A percentile compares a stretch with the other conserved stretches of the same genome.
These are phyloP conservation scores for Silvanus unidentatus DNA, from an alignment of 2,888 invertebrate genomes.

Conservation along the genomic window DNA sequence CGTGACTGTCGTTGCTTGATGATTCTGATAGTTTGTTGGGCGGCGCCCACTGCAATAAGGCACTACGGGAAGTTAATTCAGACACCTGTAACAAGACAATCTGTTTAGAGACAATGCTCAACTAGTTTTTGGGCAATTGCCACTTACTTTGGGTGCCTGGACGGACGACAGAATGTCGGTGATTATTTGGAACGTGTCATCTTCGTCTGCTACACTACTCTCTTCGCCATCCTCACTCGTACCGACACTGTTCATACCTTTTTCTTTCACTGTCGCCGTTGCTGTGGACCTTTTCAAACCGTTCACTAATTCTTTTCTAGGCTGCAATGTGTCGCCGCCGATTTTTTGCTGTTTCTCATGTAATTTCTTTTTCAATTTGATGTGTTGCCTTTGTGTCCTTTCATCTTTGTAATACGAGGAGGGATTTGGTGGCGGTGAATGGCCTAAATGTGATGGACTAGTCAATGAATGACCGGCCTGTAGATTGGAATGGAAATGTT, in stretches of 20 bases:
- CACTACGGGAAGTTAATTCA: slow-evolving; percentile 77
- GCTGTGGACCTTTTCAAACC: slow-evolving; percentile 44
- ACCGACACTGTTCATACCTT: slow-evolving; percentile 56
- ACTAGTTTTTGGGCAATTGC: too few species aligned
- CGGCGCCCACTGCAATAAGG: slow-evolving; percentile 77
- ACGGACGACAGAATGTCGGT: slow-evolving; percentile 71
- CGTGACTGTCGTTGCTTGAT: slow-evolving; percentile 48
- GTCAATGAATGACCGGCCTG: slow-evolving; percentile 44
- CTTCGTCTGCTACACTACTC: slow-evolving; percentile 67
- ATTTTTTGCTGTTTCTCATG: slow-evolving; percentile 49
- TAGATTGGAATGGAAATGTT: slow-evolving; percentile 51
- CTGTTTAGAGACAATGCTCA: too few species aligned
- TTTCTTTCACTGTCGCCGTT: slow-evolving; percentile 41
- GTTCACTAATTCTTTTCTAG: slow-evolving; percentile 61
- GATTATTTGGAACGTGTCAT: slow-evolving; percentile 62
- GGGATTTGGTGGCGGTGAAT: slow-evolving; percentile 61
- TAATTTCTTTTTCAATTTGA: slow-evolving; percentile 69
- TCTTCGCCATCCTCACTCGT: slow-evolving; percentile 77
- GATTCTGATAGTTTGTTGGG: slow-evolving; percentile 51
- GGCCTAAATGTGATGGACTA: slow-evolving; percentile 59
- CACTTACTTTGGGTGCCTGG: slow-evolving; percentile 63
- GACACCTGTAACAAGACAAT: slow-evolving; percentile 56
- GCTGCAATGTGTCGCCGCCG: slow-evolving; percentile 31
- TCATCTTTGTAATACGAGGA: slow-evolving; percentile 66
- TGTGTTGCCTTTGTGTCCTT: slow-evolving; percentile 69